Percentiles rank a stretch among this genome's conserved stretches.
Conservation (phyloP, 2,113 vertebrate genomes). For the Pluvialis apricaria region DNA sequence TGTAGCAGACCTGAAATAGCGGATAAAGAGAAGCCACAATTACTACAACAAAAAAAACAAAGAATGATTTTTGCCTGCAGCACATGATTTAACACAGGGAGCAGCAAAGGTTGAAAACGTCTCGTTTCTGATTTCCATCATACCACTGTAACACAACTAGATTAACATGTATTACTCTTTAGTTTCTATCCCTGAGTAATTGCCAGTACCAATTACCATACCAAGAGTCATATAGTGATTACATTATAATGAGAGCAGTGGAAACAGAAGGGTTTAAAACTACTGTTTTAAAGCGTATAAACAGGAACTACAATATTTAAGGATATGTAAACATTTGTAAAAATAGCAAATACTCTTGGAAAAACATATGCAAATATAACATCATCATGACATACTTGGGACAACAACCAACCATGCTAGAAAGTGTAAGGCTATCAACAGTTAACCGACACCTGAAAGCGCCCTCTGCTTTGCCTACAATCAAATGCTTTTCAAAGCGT, state of each 20-base stretch:
- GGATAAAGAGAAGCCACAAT: neutral
- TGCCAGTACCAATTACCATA: neutral
- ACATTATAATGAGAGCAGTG: neutral
- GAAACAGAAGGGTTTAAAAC: neutral
- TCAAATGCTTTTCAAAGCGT: neutral
- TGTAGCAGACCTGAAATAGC: neutral
- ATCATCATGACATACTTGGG: neutral
- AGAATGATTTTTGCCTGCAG: conserved; percentile 4
- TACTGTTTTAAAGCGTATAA: neutral
- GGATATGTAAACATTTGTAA: neutral
- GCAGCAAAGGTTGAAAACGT: neutral
- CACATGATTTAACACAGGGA: neutral
- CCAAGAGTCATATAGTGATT: neutral
- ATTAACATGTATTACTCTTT: neutral
- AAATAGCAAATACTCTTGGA: neutral
- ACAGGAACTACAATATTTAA: neutral
- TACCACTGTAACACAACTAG: neutral
- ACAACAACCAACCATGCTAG: fast-evolving
- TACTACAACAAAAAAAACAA: neutral
- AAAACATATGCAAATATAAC: neutral
- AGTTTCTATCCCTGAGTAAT: neutral
- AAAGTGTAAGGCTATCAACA: neutral
- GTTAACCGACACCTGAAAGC: neutral
- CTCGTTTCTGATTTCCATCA: neutral
- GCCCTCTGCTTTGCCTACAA: neutral